Conservation (phyloP, 37 sponge, comb jelly and placozoan species). For the Spongilla lacustris region DNA sequence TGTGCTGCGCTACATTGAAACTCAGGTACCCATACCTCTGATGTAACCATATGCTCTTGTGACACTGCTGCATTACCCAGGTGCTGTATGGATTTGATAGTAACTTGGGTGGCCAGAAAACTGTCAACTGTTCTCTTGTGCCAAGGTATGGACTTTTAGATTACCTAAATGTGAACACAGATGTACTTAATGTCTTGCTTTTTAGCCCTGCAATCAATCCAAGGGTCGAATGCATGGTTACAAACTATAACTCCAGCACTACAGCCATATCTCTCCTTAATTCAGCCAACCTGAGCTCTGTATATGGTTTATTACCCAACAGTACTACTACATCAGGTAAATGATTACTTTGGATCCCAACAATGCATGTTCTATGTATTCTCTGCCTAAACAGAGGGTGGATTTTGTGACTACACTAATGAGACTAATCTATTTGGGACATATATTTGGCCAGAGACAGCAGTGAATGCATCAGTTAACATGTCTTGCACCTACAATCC, state of each 20-base stretch:
- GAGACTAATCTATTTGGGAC: neutral
- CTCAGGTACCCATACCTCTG: neutral
- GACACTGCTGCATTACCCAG: neutral
- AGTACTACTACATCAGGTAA: neutral
- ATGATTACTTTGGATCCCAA: neutral
- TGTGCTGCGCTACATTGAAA: neutral
- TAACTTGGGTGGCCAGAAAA: neutral
- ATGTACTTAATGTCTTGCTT: too few relatives aligned
- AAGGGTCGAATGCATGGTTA: neutral
- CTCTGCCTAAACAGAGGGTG: conserved; percentile 6
- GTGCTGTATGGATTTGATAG: neutral
- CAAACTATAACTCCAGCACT: neutral
- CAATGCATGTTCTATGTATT: neutral
- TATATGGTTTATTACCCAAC: neutral
- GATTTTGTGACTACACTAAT: conserved; percentile 36
- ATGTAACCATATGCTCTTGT: neutral
- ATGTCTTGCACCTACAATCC: neutral
- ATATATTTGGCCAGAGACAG: conserved; percentile 43
- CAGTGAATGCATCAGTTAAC: neutral
- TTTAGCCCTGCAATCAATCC: neutral
- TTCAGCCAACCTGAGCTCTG: neutral
- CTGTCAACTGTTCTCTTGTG: conserved; percentile 1
- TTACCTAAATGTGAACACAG: neutral
- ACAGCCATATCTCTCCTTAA: neutral
- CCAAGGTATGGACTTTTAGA: neutral